Base-by-base conservation (phyloP, 30 jellyfish, hydroid and myxozoan genomes). In the Turritopsis rubra region DNA sequence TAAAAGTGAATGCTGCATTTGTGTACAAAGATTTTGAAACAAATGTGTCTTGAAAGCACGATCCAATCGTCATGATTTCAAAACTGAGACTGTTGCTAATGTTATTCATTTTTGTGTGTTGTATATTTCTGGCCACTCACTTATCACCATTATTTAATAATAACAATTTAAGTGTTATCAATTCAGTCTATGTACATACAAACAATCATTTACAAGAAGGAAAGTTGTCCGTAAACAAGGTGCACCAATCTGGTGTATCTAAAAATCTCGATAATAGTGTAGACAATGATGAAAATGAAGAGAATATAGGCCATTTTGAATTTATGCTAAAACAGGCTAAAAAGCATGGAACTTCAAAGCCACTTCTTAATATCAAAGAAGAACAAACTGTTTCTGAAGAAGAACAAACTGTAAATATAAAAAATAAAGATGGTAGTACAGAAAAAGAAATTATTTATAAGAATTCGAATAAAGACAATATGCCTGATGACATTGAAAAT, bases 141-240 rank as follows among this genome's bases (percentile, higher is more conserved):
- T 68, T 68, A 68, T 68, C 77, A 8, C 16, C 30, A 27, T 68
- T 68, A 41, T 13, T 41, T 41, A 41, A 41, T 0, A 68, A 68
- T 9, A 68, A 68, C 28, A 68, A 68, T 23, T 68, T 68, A n/a
- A 16, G 21, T n/a, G 31, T 68, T 19, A 27, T 68, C 8, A 68
- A 68, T 68, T 68, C 77, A 68, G 77, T 68, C 19, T 9, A 68
- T 68, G 77, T 68, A n/a, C 30, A n/a, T 27, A 68, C 77, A 9
- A 23, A 68, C 30, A 68, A 68, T 68, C 16, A 68, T 22, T 68
- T 7, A 7, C 60, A 13, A 41, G 60, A 41, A 41, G 60, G 13
- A 41, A 41, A 41, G 60, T 41, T 41, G 60, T 41, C 60, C 13
- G 13, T 41, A 41, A 41, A 41, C 60, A 41, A 41, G 13, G 60